Conservation (phyloP, 92 coral and sea anemone genomes). For the Epizoanthus scotinus region DNA sequence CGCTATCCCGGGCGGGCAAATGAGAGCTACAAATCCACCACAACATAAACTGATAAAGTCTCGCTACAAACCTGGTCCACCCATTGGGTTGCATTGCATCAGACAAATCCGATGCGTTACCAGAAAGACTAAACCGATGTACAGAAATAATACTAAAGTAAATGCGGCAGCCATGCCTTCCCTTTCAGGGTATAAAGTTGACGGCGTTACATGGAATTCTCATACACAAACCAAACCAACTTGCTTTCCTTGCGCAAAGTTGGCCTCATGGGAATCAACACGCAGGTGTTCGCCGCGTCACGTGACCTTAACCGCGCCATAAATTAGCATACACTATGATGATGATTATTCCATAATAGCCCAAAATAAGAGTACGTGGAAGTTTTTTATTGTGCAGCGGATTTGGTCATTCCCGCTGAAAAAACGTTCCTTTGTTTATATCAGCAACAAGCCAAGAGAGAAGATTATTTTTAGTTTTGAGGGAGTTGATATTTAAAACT, state of each 20-base stretch:
- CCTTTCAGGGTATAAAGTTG: constrained; percentile 52
- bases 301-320: constrained; percentile 50
- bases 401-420: constrained; percentile 25
- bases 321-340: constrained; percentile 54
- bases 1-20: constrained; percentile 69
- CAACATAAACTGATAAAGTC: constrained; percentile 52
- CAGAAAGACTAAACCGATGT: constrained; percentile 80
- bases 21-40: constrained; percentile 73
- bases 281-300: constrained; percentile 79
- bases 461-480: background rate
- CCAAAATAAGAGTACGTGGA: constrained; percentile 49
- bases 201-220: constrained; percentile 78
- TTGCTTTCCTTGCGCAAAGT: constrained; percentile 54
- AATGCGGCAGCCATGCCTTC: constrained; percentile 84
- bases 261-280: constrained; percentile 91
- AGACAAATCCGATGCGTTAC: constrained; percentile 91
- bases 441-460: background rate
- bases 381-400: constrained; percentile 33
- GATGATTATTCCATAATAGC: background rate
- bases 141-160: constrained; percentile 80
- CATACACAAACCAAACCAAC: constrained; percentile 76
- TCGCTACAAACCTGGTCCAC: constrained; percentile 87
- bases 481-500: background rate
- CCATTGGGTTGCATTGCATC: constrained; percentile 96
- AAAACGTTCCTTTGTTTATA: constrained; percentile 17